These are phyloP conservation scores for Dicranocentrus wangi DNA, from an alignment of 2,888 invertebrate species.

Conservation along the genomic window DNA sequence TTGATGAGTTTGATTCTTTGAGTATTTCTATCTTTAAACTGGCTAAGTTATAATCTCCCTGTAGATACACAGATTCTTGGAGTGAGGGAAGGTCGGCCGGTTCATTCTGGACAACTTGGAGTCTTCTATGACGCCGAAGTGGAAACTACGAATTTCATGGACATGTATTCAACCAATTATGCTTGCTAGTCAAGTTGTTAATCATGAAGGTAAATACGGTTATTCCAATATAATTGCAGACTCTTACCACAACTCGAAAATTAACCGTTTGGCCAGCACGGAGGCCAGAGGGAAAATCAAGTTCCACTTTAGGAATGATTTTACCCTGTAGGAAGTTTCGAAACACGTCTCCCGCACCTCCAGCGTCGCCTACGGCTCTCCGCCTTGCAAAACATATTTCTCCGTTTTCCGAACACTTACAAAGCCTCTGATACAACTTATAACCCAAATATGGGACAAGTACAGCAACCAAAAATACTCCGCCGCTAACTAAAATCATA, in stretches of 20 bases:
- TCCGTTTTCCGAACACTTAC: slow-evolving; percentile 53
- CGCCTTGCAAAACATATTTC: slow-evolving; percentile 47
- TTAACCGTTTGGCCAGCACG: slow-evolving; percentile 70
- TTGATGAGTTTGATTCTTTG: slow-evolving; percentile 49
- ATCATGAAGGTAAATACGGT: too few species aligned
- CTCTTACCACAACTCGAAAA: slow-evolving; percentile 69
- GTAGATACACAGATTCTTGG: slow-evolving; percentile 57
- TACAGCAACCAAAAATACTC: slow-evolving; percentile 67
- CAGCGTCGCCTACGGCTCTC: neutral
- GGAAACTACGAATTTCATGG: slow-evolving; percentile 64
- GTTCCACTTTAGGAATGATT: slow-evolving; percentile 63
- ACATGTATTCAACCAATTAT: too few species aligned
- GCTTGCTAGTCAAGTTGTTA: too few species aligned
- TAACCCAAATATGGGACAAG: slow-evolving; percentile 66
- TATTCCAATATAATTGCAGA: too few species aligned
- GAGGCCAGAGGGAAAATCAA: slow-evolving; percentile 64
- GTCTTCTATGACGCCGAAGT: slow-evolving; percentile 54
- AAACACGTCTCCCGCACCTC: slow-evolving; percentile 38
- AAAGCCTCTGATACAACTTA: slow-evolving; percentile 63
- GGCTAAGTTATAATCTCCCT: slow-evolving; percentile 62
- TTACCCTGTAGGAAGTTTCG: slow-evolving; percentile 64
- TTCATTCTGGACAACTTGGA: slow-evolving; percentile 60
- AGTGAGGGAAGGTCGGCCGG: slow-evolving; percentile 56
- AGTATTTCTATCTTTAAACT: slow-evolving; percentile 65
- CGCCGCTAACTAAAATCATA: slow-evolving; percentile 70